Percentiles rank a stretch among this genome's conserved stretches.
These are phyloP conservation scores for Agrilus mali DNA, from an alignment of 2,888 invertebrate species.

Conservation along the genomic window DNA sequence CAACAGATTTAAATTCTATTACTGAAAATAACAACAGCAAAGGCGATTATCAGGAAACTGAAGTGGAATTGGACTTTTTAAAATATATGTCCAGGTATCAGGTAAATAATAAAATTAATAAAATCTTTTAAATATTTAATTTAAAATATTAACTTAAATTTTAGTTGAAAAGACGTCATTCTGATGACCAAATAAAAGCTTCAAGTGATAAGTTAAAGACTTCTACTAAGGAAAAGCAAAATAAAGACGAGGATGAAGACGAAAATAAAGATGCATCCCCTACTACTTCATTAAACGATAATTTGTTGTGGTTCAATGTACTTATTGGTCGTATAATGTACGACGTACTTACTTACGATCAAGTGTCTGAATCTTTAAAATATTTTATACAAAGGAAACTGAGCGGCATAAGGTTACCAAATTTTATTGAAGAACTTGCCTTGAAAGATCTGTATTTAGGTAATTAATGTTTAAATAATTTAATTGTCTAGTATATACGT, in stretches of 20 bases:
- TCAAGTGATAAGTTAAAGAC: constrained; percentile 1
- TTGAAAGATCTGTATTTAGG: constrained; percentile 67
- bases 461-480: constrained; percentile 7
- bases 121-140: no score
- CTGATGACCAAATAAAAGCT: not conserved
- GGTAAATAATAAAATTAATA: no score
- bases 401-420: constrained; percentile 72
- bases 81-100: no score
- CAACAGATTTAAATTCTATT: constrained; percentile 1
- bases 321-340: constrained; percentile 65
- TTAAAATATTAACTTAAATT: no score
- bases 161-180: no score
- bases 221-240: not conserved
- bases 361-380: constrained; percentile 56
- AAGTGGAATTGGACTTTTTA: no score
- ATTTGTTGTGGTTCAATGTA: constrained; percentile 65
- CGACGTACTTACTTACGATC: constrained; percentile 66
- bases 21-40: not conserved
- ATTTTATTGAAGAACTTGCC: constrained; percentile 74
- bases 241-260: not conserved
- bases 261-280: no score
- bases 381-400: constrained; percentile 77
- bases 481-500: not conserved
- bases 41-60: no score
- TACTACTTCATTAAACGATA: constrained; percentile 14